Evolutionary conservation across 2,888 invertebrate species (phyloP), one percentile per base, ranked within the genome.

Genomic region (Laspeyria flexula): DNA sequence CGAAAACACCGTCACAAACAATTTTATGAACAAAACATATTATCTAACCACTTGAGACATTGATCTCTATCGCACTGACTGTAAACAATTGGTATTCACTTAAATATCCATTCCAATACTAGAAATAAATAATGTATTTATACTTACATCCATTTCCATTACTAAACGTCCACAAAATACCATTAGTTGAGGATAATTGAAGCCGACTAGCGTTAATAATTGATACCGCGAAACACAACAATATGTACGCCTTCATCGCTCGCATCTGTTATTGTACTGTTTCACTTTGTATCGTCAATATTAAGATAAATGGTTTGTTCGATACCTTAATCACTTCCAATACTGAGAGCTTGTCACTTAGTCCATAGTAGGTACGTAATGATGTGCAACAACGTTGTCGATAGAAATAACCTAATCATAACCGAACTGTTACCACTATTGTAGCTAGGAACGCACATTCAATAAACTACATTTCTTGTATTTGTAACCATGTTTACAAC

Each of bases 111-210:
- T 25, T 25, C 1, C 12, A 9, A 31, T 21, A 13, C 5, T 12
- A 13, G 10, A 35, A 37, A 42, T 27, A 53, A 49, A 27, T n/a
- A 9, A 25, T 39, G 38, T 37, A 44, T 18, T 40, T 42, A 53
- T 7, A 89, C 92, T 91, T 74, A 92, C 92, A 80, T 73, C 80
- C 83, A 74, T 90, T 90, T 18, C 65, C 67, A 64, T 87, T 92
- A 46, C 75, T 71, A 47, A 90, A 75, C 15, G 65, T 83, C 92
- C 92, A 92, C 11, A 25, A 23, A n/a, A 70, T 66, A 47, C 33
- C 30, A 29, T 50, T 38, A 43, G 45, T 65, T 9, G 71, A 66
- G 9, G 60, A 53, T 43, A 78, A 62, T 31, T 63, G 46, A 43
- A 77, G 60, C 9, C 6, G 43, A 40, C 68, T 58, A 9, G 68